phyloP scores from a whole-genome alignment of 2,888 invertebrate genomes.

The Andrena minutula region DNA sequence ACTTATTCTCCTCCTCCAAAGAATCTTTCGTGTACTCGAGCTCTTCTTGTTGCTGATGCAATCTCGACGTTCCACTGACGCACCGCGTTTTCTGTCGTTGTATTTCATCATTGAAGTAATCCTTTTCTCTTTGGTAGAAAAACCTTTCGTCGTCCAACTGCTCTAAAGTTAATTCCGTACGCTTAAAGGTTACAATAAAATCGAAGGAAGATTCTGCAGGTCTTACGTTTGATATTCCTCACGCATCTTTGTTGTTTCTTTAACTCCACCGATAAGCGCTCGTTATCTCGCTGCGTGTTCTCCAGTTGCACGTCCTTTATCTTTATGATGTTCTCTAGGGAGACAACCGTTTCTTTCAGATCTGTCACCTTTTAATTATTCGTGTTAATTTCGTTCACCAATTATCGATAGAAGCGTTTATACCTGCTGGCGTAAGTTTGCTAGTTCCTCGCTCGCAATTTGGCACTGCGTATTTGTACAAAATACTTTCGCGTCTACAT shows the following conservation, averaged over 20 bases:
- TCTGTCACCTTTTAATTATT: constrained; percentile 83
- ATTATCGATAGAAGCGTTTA: constrained; percentile 17
- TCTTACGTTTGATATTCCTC: constrained; percentile 84
- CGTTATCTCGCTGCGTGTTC: constrained; percentile 86
- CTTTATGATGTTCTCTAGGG: constrained; percentile 85
- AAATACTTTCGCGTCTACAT: constrained; percentile 46
- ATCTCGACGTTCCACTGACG: constrained; percentile 53
- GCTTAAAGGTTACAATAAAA: constrained; percentile 33
- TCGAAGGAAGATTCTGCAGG: not conserved
- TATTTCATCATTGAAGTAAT: constrained; percentile 86
- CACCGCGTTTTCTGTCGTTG: constrained; percentile 81
- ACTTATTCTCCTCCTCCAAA: constrained; percentile 72
- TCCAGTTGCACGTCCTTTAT: constrained; percentile 85
- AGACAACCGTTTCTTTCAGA: constrained; percentile 84
- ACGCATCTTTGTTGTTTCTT: constrained; percentile 85
- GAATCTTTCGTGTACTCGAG: constrained; percentile 59
- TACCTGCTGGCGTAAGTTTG: constrained; percentile 70
- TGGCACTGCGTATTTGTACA: constrained; percentile 52
- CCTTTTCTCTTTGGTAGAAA: constrained; percentile 87
- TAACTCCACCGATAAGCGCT: constrained; percentile 85
- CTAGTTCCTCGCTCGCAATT: constrained; percentile 43
- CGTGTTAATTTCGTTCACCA: constrained; percentile 69
- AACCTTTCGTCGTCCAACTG: constrained; percentile 87
- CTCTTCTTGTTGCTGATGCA: constrained; percentile 61
- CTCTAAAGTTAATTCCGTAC: constrained; percentile 77